These are phyloP conservation scores for Hemicordylus capensis DNA, from an alignment of 2,113 vertebrate species.

Conservation along the genomic window DNA sequence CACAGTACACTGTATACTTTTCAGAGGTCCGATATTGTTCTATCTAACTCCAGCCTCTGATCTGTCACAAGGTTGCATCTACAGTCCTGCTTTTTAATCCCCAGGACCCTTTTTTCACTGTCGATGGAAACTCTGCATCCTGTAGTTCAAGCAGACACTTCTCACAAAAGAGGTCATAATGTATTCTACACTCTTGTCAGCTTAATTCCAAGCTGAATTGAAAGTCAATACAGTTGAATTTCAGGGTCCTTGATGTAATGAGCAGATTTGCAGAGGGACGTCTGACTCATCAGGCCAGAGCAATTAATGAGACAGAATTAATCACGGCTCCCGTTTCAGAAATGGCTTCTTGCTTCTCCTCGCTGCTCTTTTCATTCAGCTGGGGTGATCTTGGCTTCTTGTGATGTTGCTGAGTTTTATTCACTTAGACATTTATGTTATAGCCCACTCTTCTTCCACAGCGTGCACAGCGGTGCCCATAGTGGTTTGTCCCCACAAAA, in stretches of 20 bases:
- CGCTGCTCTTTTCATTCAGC: not conserved
- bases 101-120: too few species aligned
- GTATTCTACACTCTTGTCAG: rapidly evolving
- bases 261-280: not conserved
- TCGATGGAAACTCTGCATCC: not conserved
- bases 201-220: rapidly evolving
- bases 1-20: too few species aligned
- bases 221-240: not conserved
- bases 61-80: too few species aligned
- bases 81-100: too few species aligned
- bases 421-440: too few species aligned
- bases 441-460: too few species aligned
- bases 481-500: too few species aligned
- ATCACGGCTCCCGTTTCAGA: not conserved
- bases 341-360: not conserved
- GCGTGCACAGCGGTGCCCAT: too few species aligned
- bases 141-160: not conserved
- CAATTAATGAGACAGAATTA: not conserved
- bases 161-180: not conserved
- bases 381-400: too few species aligned
- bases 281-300: not conserved
- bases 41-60: too few species aligned
- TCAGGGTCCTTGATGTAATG: not conserved
- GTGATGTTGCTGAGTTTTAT: not conserved
- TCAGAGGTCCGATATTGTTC: too few species aligned